Evolutionary conservation across 2,113 vertebrate species (phyloP).

Genomic region (Erpornis zantholeuca): DNA sequence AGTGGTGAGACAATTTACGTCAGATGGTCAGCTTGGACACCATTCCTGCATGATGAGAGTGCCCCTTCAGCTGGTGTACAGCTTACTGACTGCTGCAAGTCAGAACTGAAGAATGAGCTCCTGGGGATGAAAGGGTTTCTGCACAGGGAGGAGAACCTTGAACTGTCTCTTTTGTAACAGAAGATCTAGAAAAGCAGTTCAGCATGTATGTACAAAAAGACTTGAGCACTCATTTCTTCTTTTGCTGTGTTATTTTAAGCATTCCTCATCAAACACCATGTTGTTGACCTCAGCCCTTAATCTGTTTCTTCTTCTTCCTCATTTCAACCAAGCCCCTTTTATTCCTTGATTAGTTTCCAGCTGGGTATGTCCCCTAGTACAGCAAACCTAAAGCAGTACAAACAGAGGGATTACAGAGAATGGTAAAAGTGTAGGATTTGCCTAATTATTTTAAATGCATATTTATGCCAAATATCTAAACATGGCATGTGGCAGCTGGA

Average conservation of each 20-base stretch:
- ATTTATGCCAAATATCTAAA: background rate
- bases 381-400: background rate
- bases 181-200: background rate
- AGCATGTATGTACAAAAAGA: background rate
- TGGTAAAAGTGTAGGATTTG: background rate
- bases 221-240: background rate
- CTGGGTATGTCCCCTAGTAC: background rate
- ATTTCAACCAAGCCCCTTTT: background rate
- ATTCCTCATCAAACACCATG: background rate
- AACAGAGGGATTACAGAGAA: background rate
- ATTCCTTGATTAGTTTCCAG: background rate
- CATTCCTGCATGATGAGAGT: background rate
- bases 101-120: background rate
- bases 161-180: background rate
- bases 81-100: background rate
- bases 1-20: background rate
- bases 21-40: background rate
- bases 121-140: background rate
- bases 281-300: background rate
- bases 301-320: background rate
- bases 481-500: background rate
- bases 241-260: background rate
- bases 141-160: background rate
- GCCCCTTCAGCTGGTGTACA: background rate
- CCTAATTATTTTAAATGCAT: background rate